Base-by-base conservation (phyloP, 2,113 vertebrate genomes). In the Apus apus region DNA sequence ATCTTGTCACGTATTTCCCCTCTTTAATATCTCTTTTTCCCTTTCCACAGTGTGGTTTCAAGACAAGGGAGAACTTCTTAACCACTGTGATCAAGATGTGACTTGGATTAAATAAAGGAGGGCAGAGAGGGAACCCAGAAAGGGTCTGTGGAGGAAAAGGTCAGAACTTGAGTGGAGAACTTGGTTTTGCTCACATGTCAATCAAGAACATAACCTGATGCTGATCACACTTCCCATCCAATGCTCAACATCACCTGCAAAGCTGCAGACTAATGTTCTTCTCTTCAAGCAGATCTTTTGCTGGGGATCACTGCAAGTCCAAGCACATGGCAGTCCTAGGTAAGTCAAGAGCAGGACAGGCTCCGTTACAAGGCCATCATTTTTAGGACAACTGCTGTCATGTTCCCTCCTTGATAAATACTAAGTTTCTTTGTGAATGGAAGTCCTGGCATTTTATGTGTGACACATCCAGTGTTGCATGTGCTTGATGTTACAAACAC, bases 401-500 rank as follows among this genome's bases (percentile, higher is more conserved):
- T 0, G 3, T 13, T 58, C 26, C 56, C 43, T 67, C 32, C 48
- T 77, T 45, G 27, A 74, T 36, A 80, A 85, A 76, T 26, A 40
- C 13, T 79, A 20, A 0, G 5, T 30, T 80, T 74, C 64, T 62
- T 80, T 71, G 32, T 27, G 68, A 74, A 75, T 30, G 50, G 74
- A 76, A 87, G n/a, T 54, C 22, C 77, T 89, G 54, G 40, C 18
- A 22, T 80, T 75, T 79, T 48, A 46, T 77, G 58, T 58, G 36
- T 82, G 71, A 46, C 36, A 70, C 46, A 73, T 68, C 7, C 64
- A 71, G 46, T 2, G 6, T 3, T 66, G 50, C 30, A 50, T 23
- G 26, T 85, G 48, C 89, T 91, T 93, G 53, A 27, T 27, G 81
- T 43, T 50, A 92, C 54, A 88, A 88, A 51, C 32, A 91, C 30